A percentile compares a stretch with the other conserved stretches of the same genome.
Conservation (phyloP, 1,140 invertebrate genomes). For the Oryzaephilus surinamensis region DNA sequence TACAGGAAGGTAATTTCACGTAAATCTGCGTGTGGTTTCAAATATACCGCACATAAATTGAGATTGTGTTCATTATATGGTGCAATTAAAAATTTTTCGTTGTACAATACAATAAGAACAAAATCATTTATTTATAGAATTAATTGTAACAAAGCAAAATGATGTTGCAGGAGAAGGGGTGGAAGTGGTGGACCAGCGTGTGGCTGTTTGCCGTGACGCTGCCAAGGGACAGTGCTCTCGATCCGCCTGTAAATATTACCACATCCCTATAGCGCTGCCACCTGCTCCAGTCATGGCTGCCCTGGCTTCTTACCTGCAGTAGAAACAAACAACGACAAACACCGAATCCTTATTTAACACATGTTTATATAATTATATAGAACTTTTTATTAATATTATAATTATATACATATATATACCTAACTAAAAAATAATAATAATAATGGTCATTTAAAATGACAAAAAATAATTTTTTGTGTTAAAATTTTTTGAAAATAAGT, state of each 20-base stretch:
- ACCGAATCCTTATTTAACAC: constrained; percentile 31
- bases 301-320: constrained; percentile 38
- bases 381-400: constrained; percentile 32
- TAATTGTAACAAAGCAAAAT: constrained; percentile 9
- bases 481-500: no score
- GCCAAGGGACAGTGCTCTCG: constrained; percentile 81
- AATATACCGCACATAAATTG: no score
- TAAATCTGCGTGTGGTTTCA: no score
- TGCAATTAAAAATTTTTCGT: no score
- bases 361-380: constrained; percentile 35
- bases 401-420: constrained; percentile 27
- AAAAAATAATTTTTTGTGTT: constrained; percentile 32
- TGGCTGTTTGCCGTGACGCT: constrained; percentile 89
- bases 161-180: constrained; percentile 66
- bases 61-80: no score
- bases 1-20: constrained; percentile 89
- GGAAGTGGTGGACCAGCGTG: constrained; percentile 85
- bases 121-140: no score
- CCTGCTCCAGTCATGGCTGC: constrained; percentile 55
- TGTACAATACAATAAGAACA: no score
- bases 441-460: constrained; percentile 33
- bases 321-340: constrained; percentile 33
- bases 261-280: constrained; percentile 75
- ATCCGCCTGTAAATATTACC: constrained; percentile 88
- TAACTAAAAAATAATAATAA: no score